Conservation (phyloP, 2,113 vertebrate genomes). For the Megaceryle maxima region DNA sequence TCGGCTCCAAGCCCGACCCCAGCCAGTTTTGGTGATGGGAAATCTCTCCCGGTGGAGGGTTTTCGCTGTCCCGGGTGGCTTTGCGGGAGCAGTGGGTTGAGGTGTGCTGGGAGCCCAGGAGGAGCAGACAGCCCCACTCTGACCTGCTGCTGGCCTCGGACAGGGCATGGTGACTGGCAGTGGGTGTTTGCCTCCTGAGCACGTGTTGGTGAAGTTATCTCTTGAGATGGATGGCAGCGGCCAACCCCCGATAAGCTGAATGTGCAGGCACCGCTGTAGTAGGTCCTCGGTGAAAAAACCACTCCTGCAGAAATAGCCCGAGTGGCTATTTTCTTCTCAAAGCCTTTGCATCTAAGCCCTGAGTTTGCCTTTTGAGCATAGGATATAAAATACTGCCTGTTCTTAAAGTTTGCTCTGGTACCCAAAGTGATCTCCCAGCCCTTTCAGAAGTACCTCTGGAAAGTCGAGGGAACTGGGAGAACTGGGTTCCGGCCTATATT, state of each 20-base stretch:
- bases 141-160: neutral
- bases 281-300: neutral
- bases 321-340: neutral
- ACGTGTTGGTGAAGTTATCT: neutral
- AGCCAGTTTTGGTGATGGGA: neutral
- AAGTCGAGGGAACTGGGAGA: slow-evolving; percentile 36
- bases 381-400: neutral
- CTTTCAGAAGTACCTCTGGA: neutral
- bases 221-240: neutral
- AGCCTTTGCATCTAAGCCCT: neutral
- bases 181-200: neutral
- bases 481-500: slow-evolving; percentile 33
- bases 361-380: neutral
- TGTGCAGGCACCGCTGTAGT: neutral
- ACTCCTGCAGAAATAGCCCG: neutral
- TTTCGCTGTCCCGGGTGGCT: neutral
- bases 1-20: neutral
- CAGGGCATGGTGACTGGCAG: neutral
- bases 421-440: neutral
- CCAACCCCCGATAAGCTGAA: neutral
- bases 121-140: neutral
- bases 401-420: neutral
- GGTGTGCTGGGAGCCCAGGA: neutral
- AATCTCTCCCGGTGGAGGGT: neutral
- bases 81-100: neutral